A percentile compares a stretch with the other conserved stretches of the same genome.
Evolutionary conservation across 2,888 invertebrate genomes (phyloP).

Genomic region (Nephrotoma guestfalica): DNA sequence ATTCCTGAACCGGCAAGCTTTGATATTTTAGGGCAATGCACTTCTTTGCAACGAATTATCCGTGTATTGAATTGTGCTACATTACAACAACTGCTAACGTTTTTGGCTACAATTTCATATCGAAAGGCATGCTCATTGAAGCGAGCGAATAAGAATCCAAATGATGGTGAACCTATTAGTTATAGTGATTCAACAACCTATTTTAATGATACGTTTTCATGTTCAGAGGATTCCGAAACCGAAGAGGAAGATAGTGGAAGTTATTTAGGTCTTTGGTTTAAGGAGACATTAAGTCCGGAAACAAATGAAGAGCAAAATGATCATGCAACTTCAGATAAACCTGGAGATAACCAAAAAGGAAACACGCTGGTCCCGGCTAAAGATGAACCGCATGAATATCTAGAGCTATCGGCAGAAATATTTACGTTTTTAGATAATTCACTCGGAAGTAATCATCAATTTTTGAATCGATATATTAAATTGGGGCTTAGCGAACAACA

Average conservation of each 20-base stretch:
- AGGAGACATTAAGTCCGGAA: constrained; percentile 72
- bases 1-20: constrained; percentile 28
- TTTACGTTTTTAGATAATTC: constrained; percentile 72
- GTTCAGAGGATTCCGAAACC: constrained; percentile 78
- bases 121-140: constrained; percentile 79
- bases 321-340: constrained; percentile 37
- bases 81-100: constrained; percentile 56
- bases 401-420: constrained; percentile 72
- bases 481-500: constrained; percentile 67
- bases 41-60: constrained; percentile 34
- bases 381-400: constrained; percentile 73
- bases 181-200: constrained; percentile 91
- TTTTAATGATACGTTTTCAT: constrained; percentile 85
- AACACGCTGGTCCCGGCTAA: constrained; percentile 53
- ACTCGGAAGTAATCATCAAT: constrained; percentile 40
- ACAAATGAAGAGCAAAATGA: constrained; percentile 41
- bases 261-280: constrained; percentile 74
- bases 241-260: constrained; percentile 28
- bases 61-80: constrained; percentile 36
- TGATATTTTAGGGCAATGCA: constrained; percentile 31
- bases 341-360: constrained; percentile 29
- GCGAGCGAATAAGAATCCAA: constrained; percentile 55
- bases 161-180: constrained; percentile 69
- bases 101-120: constrained; percentile 77
- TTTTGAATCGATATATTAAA: constrained; percentile 50